Evolutionary conservation across 2,888 invertebrate genomes (phyloP).

Genomic region (Cinara cedri): DNA sequence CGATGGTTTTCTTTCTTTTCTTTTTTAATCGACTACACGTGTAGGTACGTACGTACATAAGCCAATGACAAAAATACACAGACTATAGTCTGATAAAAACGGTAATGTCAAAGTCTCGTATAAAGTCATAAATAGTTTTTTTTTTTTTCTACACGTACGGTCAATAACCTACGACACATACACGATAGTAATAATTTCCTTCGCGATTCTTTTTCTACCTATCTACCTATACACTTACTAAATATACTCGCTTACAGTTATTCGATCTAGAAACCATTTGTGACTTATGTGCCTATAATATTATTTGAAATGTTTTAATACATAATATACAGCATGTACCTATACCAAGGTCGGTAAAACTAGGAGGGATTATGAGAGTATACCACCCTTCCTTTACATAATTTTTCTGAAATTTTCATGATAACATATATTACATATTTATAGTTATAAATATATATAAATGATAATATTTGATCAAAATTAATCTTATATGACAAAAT

Average conservation of each 20-base stretch:
- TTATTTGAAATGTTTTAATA: too few species aligned
- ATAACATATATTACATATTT: too few species aligned
- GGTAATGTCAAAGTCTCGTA: constrained; percentile 13
- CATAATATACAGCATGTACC: too few species aligned
- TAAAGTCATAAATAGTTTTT: constrained; percentile 3
- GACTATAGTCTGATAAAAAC: constrained; percentile 10
- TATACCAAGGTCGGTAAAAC: too few species aligned
- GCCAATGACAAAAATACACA: background rate
- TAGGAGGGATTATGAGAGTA: too few species aligned
- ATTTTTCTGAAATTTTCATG: too few species aligned
- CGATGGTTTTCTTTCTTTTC: too few species aligned
- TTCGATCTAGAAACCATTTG: constrained; percentile 19
- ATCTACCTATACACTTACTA: too few species aligned
- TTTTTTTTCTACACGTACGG: constrained; percentile 13
- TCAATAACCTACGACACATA: constrained; percentile 32
- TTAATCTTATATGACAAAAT: too few species aligned
- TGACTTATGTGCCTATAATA: background rate
- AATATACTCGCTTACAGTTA: background rate
- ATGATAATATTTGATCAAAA: too few species aligned
- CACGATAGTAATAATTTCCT: constrained; percentile 11
- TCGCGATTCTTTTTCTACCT: background rate
- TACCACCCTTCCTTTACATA: too few species aligned
- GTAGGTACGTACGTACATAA: background rate
- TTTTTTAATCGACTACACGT: background rate
- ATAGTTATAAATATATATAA: too few species aligned